A percentile compares a stretch with the other conserved stretches of the same genome.
Evolutionary conservation across 2,888 invertebrate species (phyloP).

Genomic region (Spodoptera picta): DNA sequence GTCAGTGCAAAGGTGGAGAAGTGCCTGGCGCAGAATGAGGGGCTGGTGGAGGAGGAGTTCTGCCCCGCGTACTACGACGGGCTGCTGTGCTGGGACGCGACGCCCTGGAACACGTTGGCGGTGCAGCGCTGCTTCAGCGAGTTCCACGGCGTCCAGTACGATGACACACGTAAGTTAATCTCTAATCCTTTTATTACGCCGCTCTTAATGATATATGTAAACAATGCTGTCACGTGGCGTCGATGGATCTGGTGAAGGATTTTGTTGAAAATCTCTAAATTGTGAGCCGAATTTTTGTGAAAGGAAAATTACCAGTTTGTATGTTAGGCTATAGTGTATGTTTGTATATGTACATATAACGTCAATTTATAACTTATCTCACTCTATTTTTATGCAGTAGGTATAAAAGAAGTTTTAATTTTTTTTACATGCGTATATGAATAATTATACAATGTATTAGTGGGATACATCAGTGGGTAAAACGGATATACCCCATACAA

Average conservation of each 20-base stretch:
- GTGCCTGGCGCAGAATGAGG: conserved; percentile 74
- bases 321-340: no score
- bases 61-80: conserved; percentile 93
- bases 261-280: conserved; percentile 13
- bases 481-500: no score
- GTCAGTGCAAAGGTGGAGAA: conserved; percentile 75
- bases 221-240: conserved; percentile 36
- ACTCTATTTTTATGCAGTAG: no score
- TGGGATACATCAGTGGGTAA: no score
- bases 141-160: conserved; percentile 93
- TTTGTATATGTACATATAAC: no score
- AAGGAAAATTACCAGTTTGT: no score
- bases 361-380: no score
- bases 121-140: conserved; percentile 94
- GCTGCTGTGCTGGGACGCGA: conserved; percentile 95
- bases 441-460: no score
- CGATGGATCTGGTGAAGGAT: conserved; percentile 12
- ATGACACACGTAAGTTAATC: conserved; percentile 93
- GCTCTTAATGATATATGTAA: conserved; percentile 30
- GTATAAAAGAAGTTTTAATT: no score
- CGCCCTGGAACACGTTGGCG: conserved; percentile 91
- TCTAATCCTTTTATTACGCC: conserved; percentile 44
- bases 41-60: conserved; percentile 69
- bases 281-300: no score
- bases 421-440: no score